These are phyloP conservation scores for Salvelinus sp. DNA, from an alignment of 2,113 vertebrate species.

Conservation along the genomic window DNA sequence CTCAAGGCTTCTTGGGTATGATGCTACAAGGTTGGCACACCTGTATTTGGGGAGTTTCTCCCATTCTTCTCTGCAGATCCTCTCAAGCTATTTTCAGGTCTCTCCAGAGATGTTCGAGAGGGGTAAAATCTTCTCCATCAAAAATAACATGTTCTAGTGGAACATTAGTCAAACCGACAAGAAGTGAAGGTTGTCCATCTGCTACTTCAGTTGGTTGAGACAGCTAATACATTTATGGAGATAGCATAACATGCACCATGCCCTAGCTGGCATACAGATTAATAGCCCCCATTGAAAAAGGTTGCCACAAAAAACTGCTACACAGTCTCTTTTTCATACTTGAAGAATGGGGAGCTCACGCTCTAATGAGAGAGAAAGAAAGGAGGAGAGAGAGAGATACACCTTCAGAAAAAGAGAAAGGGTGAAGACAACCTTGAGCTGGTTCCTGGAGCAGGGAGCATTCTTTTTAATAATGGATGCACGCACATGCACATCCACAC, in stretches of 20 bases:
- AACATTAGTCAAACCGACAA: not conserved
- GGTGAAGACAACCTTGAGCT: slow-evolving; percentile 32
- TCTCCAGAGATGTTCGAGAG: too few relatives aligned
- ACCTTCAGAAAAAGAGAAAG: not conserved
- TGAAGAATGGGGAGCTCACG: too few relatives aligned
- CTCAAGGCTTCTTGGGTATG: too few relatives aligned
- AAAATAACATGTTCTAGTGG: not conserved
- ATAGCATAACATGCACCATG: slow-evolving; percentile 1
- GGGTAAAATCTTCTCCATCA: not conserved
- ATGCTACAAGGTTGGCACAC: too few relatives aligned
- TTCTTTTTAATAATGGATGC: not conserved
- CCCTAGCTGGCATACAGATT: not conserved
- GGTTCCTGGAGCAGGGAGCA: slow-evolving; percentile 18
- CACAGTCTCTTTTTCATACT: too few relatives aligned
- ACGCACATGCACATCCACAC: not conserved
- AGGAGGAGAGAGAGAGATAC: not conserved
- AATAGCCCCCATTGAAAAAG: not conserved
- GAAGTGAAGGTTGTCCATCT: not conserved
- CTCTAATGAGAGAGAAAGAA: not conserved
- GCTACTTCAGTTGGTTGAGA: not conserved
- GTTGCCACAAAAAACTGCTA: not conserved
- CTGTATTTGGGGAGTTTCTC: too few relatives aligned
- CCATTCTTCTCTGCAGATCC: too few relatives aligned
- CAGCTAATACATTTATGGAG: slow-evolving; percentile 5
- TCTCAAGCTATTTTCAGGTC: too few relatives aligned